A percentile compares a stretch with the other conserved stretches of the same genome.
Conservation (phyloP, 2,797 vertebrate genomes). For the Echeneis naucrates region DNA sequence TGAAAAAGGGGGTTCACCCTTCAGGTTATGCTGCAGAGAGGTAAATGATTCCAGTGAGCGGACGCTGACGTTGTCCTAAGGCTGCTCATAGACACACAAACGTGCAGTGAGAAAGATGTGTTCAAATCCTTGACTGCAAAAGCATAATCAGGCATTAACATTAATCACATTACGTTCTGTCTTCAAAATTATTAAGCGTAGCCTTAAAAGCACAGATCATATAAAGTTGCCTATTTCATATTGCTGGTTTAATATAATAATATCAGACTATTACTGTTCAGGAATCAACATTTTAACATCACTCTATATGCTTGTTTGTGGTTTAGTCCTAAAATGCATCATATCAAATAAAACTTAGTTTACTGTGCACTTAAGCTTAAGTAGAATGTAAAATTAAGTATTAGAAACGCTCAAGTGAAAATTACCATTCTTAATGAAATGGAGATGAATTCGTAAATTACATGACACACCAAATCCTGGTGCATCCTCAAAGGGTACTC, state of each 20-base stretch:
- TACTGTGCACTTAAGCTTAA: not conserved
- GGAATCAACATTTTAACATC: not conserved
- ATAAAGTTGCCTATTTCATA: not conserved
- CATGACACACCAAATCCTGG: no score
- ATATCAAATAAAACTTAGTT: not conserved
- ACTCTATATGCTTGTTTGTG: not conserved
- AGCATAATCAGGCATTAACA: no score
- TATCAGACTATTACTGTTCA: not conserved
- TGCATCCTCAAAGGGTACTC: no score
- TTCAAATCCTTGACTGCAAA: not conserved
- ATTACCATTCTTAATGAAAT: not conserved
- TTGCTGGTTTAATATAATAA: not conserved
- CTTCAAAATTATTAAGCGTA: no score
- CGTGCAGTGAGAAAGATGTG: not conserved
- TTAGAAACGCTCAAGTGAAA: not conserved
- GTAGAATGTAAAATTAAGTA: not conserved
- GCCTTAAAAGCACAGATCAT: not conserved
- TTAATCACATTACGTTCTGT: no score
- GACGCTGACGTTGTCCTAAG: slow-evolving; percentile 14
- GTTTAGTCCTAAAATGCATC: not conserved
- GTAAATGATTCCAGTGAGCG: not conserved
- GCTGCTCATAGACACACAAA: slow-evolving; percentile 6
- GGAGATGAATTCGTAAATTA: not conserved
- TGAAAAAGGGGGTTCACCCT: slow-evolving; percentile 23
- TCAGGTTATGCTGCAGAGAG: slow-evolving; percentile 4